Evolutionary conservation across 2,888 invertebrate species (phyloP).

Genomic region (Apotomis capreana): DNA sequence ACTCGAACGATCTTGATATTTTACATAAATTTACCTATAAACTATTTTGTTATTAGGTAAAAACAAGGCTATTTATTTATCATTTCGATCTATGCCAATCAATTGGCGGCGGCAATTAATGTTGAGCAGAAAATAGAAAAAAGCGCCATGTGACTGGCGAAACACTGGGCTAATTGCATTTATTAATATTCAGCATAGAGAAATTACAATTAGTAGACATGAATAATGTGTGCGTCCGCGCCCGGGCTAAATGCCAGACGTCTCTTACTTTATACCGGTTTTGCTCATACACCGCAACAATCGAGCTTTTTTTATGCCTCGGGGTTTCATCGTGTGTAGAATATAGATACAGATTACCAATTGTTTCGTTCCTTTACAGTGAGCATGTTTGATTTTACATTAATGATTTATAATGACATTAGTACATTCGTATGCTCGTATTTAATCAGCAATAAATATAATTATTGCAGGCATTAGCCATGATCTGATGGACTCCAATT

Average conservation of each 20-base stretch:
- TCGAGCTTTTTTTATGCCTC: conserved; percentile 33
- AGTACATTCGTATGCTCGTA: background rate
- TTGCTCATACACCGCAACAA: conserved; percentile 41
- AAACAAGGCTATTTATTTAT: conserved; percentile 56
- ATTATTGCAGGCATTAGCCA: too few relatives aligned
- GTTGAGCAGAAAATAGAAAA: conserved; percentile 49
- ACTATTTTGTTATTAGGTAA: conserved; percentile 15
- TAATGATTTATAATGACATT: conserved; percentile 7
- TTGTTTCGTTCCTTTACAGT: conserved; percentile 12
- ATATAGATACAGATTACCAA: conserved; percentile 24
- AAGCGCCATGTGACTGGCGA: conserved; percentile 49
- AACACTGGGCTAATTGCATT: conserved; percentile 62
- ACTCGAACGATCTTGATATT: conserved; percentile 67
- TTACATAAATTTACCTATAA: conserved; percentile 39
- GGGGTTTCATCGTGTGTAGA: conserved; percentile 33
- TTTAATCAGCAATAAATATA: background rate
- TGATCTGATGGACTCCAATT: too few relatives aligned
- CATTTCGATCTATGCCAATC: conserved; percentile 61
- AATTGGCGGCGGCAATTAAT: conserved; percentile 56
- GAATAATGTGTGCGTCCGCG: conserved; percentile 52
- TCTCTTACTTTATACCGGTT: conserved; percentile 49
- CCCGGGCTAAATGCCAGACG: conserved; percentile 59
- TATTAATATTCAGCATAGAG: conserved; percentile 56
- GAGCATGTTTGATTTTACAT: conserved; percentile 1
- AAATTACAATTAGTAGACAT: conserved; percentile 54